Conservation (phyloP, 2,888 invertebrate species). For the Odontocolon sp. region DNA sequence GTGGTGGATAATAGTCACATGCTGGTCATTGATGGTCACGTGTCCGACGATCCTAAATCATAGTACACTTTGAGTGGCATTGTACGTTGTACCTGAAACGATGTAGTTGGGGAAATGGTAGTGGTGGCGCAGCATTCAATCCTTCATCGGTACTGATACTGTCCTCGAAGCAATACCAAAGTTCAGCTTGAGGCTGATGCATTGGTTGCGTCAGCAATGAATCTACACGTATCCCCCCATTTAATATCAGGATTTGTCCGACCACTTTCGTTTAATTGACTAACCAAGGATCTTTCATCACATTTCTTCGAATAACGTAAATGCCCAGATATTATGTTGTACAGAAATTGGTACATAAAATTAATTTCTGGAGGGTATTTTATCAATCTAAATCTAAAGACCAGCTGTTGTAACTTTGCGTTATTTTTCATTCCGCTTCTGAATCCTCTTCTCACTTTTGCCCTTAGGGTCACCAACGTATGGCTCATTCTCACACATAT, state of each 20-base stretch:
- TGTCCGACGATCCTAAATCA: slow-evolving; percentile 26
- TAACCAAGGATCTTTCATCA: too few relatives aligned
- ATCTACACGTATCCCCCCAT: not conserved
- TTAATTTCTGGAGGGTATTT: too few relatives aligned
- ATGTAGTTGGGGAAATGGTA: not conserved
- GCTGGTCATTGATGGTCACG: slow-evolving; percentile 17
- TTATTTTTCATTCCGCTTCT: too few relatives aligned
- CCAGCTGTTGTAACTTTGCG: too few relatives aligned
- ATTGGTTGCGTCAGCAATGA: slow-evolving; percentile 10
- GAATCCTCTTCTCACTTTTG: too few relatives aligned
- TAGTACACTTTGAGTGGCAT: not conserved
- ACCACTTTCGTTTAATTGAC: not conserved
- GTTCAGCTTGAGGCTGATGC: not conserved
- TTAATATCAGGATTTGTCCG: not conserved
- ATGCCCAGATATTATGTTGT: too few relatives aligned
- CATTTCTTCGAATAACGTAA: too few relatives aligned
- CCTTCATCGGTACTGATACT: slow-evolving; percentile 8
- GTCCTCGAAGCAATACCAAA: not conserved
- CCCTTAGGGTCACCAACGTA: too few relatives aligned
- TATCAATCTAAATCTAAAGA: too few relatives aligned
- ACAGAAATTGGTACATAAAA: too few relatives aligned
- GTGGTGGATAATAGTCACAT: not conserved
- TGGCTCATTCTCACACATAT: too few relatives aligned
- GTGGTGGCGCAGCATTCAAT: not conserved
- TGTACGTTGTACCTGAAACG: not conserved